Evolutionary conservation across 2,797 vertebrate species (phyloP), one percentile per base, ranked within the genome.

Genomic region (Iguana delicatissima): DNA sequence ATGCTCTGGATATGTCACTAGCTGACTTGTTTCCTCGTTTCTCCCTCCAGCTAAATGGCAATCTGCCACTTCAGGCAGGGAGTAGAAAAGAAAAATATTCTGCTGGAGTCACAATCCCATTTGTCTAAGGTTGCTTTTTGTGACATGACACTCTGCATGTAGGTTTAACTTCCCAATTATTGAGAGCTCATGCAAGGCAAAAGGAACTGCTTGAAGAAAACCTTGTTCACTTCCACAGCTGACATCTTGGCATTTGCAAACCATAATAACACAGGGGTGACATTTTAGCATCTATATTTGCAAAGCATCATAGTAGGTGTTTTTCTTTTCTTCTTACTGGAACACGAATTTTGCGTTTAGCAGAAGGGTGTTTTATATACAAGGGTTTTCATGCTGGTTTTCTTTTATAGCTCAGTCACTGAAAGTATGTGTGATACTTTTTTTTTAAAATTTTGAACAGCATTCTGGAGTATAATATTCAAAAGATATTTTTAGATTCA

Each of bases 41-140:
- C 83, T 95, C 93, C 95, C 93, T 95, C 93, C 82, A 96, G 94
- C 92, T 93, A 97, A 96, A 96, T 95, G 95, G 95, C 95, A 96
- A 90, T 91, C 86, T 96, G 95, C 96, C 96, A 96, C 92, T 91
- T 85, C 87, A 95, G 94, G 72, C 42, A 57, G 76, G 85, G 67
- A 91, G 84, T 77, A 89, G 42, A 91, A 91, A 85, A 79, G 95
- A 95, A 96, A 73, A 96, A 96, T 94, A 93, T 96, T 96, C 86
- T 93, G 90, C 93, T 46, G n/a, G 90, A 86, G 55, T 95, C 93
- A 90, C 92, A 91, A 95, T 95, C 93, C 92, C 88, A 93, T 94
- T 90, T 95, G 83, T 94, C 46, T 74, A 62, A 64, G 52, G 82
- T 76, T 90, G 46, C 20, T 92, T 93, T 89, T 72, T 76, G 52